Base-by-base conservation (phyloP, 2,888 invertebrate species). In the Sicus ferrugineus region DNA sequence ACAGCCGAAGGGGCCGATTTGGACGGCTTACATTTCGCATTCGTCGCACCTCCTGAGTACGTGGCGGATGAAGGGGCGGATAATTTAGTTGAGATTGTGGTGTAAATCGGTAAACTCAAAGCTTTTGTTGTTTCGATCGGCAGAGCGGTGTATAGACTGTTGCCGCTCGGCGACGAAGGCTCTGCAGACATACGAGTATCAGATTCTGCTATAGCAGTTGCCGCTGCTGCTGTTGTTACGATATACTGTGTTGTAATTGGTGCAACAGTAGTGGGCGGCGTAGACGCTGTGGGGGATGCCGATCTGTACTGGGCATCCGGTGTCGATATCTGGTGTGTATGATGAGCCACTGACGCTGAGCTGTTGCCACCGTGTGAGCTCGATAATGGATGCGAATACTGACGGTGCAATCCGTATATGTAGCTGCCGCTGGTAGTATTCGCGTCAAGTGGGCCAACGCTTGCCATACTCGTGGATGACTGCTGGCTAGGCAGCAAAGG, bases 401-500 rank as follows among this genome's bases (percentile, higher is more conserved):
- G 88, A 38, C 88, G 84, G 74, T 88, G 87, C 66, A 88, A 82
- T 7, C 81, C 79, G 70, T 79, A 83, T 0, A 80, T 80, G 75
- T 80, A 80, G 50, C 72, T 74, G 21, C 72, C 62, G 63, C 62
- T 77, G 46, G 77, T 74, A 11, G 46, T 4, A 46, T 9, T 46
- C 3, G 11, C 38, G 38, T 11, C 11, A 34, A 34, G 5, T 46
- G n/a, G n/a, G 89, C 77, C 70, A 38, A 74, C 69, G 14, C 71
- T 64, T 16, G 73, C 67, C 31, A 75, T 73, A 6, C 77, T 76
- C 26, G 79, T 74, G 69, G 78, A 61, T 30, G 80, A 71, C 11
- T 87, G 87, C 81, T 90, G 89, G 77, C 88, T 89, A 28, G 90
- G 89, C 74, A 90, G 78, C 63, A 90, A 78, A 0, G 90, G 90